Conservation (phyloP, 1,140 invertebrate species). For the Saccostrea cuccullata region DNA sequence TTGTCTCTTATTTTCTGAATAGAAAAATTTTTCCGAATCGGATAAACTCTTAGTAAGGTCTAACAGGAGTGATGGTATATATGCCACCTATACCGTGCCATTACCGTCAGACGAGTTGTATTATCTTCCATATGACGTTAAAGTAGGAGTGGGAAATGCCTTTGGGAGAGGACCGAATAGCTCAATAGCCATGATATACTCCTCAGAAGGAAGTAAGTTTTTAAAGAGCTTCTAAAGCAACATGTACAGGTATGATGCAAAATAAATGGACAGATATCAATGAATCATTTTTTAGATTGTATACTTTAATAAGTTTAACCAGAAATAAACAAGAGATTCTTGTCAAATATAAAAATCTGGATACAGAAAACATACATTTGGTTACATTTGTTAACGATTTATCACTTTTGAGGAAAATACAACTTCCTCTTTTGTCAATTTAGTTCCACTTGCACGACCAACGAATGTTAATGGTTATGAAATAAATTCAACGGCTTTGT, state of each 20-base stretch:
- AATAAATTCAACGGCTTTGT: constrained; percentile 94
- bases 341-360: too few species aligned
- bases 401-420: too few species aligned
- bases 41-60: neutral
- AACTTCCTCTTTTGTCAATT: neutral
- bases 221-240: neutral
- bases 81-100: neutral
- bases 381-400: neutral
- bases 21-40: neutral
- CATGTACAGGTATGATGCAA: neutral
- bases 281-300: neutral
- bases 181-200: constrained; percentile 87
- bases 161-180: constrained; percentile 91
- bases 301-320: neutral
- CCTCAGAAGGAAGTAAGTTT: constrained; percentile 88
- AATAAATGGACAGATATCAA: neutral
- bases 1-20: neutral
- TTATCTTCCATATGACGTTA: constrained; percentile 93
- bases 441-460: constrained; percentile 93
- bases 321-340: too few species aligned
- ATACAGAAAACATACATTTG: too few species aligned
- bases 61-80: neutral
- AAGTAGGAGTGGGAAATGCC: constrained; percentile 89
- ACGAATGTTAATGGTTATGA: constrained; percentile 87
- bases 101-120: constrained; percentile 78